A percentile compares a stretch with the other conserved stretches of the same genome.
Conservation (phyloP, 1,140 invertebrate genomes). For the Achroia grisella region DNA sequence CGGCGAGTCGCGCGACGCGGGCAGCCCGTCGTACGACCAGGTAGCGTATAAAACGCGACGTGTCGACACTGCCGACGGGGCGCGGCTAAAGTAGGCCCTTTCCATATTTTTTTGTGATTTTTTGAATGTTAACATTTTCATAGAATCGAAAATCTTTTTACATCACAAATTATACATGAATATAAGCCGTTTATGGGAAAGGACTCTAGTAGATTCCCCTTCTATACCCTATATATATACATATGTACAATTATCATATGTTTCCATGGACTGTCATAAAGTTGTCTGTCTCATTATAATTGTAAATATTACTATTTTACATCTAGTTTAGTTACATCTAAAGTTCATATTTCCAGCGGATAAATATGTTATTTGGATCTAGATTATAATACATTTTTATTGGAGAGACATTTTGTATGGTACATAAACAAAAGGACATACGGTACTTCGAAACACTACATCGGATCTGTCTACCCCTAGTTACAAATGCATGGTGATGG, state of each 20-base stretch:
- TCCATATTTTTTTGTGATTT: slow-evolving; percentile 54
- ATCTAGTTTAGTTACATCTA: slow-evolving; percentile 14
- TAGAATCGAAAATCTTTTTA: slow-evolving; percentile 30
- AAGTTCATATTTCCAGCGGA: slow-evolving; percentile 1
- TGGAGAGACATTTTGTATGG: too few relatives aligned
- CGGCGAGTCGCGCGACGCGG: slow-evolving; percentile 32
- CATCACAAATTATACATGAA: slow-evolving; percentile 52
- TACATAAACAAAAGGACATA: too few relatives aligned
- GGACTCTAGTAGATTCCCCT: slow-evolving; percentile 23
- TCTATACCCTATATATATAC: slow-evolving; percentile 44
- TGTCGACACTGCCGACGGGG: slow-evolving; percentile 26
- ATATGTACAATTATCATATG: slow-evolving; percentile 47
- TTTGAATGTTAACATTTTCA: slow-evolving; percentile 33
- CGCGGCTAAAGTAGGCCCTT: slow-evolving; percentile 41
- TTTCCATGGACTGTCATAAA: slow-evolving; percentile 33
- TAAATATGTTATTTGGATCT: slow-evolving; percentile 8
- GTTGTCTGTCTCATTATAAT: neutral
- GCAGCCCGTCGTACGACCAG: too few relatives aligned
- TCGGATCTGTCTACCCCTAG: neutral
- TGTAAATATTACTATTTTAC: slow-evolving; percentile 19
- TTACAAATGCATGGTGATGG: neutral
- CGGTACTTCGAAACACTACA: neutral
- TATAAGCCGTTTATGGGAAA: slow-evolving; percentile 39
- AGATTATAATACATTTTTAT: neutral
- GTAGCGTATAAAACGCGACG: too few relatives aligned